Base-by-base conservation (phyloP, 2,113 vertebrate species). In the Coryphaenoides rupestris region DNA sequence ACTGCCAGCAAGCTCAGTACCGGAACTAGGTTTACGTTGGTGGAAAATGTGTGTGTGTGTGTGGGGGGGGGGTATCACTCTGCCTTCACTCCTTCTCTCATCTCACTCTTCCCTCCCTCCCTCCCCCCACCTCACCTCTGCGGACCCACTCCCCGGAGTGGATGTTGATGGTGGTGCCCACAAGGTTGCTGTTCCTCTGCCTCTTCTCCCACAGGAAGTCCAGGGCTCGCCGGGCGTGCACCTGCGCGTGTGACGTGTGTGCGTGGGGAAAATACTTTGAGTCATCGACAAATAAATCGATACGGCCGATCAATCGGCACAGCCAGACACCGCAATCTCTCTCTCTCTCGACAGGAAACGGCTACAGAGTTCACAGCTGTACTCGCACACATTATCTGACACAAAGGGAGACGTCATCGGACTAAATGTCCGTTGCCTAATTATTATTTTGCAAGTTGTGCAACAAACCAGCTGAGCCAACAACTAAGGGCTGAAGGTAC, bases 121-220 rank as follows among this genome's bases (percentile, higher is more conserved):
- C 12, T 21, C 21, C 19, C 1, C 19, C 5, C 2, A 19, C 16
- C 82, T 86, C 72, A 92, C 90, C 91, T 65, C 90, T 82, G 73
- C 90, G 77, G 21, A 92, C 90, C 97, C 97, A 99, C 71, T 99
- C 97, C 85, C 97, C 97, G 2, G 96, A 98, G 74, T 99, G 97
- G 81, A 99, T 99, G 74, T 99, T 99, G 70, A 99, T 98, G 23
- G 96, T 98, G 22, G 97, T 96, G 0, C 97, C 97, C 68, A 99
- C 97, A 66, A 99, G 90, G 79, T 99, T 98, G 86, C 97, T 99
- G 89, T 96, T 97, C 75, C 97, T 91, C 75, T 99, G 97, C 65
- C 96, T 93, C 87, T 98, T 98, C 74, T 98, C 97, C 97, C 97
- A 99, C 59, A 99, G 92, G 78, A 99, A 98, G 90, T 99, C 96